Evolutionary conservation across 2,113 vertebrate species (phyloP).

Genomic region (Tiliqua scincoides): DNA sequence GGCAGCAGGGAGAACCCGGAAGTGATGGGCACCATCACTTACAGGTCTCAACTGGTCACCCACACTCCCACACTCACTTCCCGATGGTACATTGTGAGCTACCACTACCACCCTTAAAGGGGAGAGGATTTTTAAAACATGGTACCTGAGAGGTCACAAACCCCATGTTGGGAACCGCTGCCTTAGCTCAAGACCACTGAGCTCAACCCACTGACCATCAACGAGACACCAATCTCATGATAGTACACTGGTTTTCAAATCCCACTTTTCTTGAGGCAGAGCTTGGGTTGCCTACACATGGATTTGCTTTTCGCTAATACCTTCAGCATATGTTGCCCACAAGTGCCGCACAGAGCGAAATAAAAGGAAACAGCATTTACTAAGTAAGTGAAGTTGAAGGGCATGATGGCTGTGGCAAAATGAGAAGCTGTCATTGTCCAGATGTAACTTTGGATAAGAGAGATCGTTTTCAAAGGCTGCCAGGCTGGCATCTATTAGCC

Average conservation of each 20-base stretch:
- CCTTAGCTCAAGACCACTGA: not conserved
- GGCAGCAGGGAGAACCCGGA: too few species aligned
- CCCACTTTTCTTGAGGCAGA: not conserved
- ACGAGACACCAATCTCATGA: too few species aligned
- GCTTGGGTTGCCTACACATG: not conserved
- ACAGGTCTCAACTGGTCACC: too few species aligned
- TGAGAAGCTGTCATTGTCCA: not conserved
- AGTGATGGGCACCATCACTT: too few species aligned
- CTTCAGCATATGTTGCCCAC: not conserved
- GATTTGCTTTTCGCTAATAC: not conserved
- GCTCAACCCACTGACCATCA: too few species aligned
- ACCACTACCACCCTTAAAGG: too few species aligned
- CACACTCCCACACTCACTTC: too few species aligned
- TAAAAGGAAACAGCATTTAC: not conserved
- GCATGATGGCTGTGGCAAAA: not conserved
- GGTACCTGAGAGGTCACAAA: too few species aligned
- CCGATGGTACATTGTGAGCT: too few species aligned
- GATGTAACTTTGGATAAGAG: not conserved
- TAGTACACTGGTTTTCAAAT: not conserved
- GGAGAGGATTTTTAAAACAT: too few species aligned
- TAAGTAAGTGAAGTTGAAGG: not conserved
- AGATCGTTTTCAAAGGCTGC: constrained; percentile 25
- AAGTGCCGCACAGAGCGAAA: not conserved
- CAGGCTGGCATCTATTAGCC: not conserved
- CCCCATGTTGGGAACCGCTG: too few species aligned